Evolutionary conservation across 2,113 vertebrate species (phyloP), one percentile per base, ranked within the genome.

Genomic region (Mormoops blainvillei): DNA sequence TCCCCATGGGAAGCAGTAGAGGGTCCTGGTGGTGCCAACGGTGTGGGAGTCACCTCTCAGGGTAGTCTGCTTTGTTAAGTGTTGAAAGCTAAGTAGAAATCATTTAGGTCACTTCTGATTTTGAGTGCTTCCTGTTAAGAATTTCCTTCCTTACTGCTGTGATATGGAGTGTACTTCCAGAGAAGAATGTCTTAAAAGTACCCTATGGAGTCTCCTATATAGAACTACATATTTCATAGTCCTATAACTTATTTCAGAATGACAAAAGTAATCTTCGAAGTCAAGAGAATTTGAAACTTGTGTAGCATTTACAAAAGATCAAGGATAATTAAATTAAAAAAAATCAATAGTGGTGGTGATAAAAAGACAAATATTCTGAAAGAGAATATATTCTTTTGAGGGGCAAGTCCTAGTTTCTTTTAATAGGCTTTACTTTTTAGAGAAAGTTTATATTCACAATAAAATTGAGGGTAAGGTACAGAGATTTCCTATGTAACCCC

Each of bases 241-340:
- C n/a, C n/a, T 97, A 94, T 98, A 98, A 97, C 92, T 81, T 93
- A 98, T 97, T 96, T 97, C 96, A 86, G 86, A 96, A 97, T 97
- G 95, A 96, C 87, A 90, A 88, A 97, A 97, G 95, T 92, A 94
- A 94, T 91, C 94, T 97, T 94, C 93, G 98, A 98, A 97, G 97
- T 65, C 68, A 96, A 67, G 96, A 96, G 45, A 88, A 67, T 54
- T 95, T 85, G 96, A 81, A 93, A 1, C 48, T 96, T 90, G n/a
- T 87, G 56, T 96, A 98, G 92, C 33, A 94, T 58, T 92, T 86
- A 18, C 70, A 97, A 92, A 89, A 92, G 94, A 92, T 86, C 84
- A 48, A 89, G 94, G 61, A 77, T 92, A 93, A 87, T 61, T 74
- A 13, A 54, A 38, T 78, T 18, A 36, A 77, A 89, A 77, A 89